Percentiles rank a stretch among this genome's conserved stretches.
Evolutionary conservation across 2,797 vertebrate species (phyloP).

Genomic region (Silurus aristotelis): DNA sequence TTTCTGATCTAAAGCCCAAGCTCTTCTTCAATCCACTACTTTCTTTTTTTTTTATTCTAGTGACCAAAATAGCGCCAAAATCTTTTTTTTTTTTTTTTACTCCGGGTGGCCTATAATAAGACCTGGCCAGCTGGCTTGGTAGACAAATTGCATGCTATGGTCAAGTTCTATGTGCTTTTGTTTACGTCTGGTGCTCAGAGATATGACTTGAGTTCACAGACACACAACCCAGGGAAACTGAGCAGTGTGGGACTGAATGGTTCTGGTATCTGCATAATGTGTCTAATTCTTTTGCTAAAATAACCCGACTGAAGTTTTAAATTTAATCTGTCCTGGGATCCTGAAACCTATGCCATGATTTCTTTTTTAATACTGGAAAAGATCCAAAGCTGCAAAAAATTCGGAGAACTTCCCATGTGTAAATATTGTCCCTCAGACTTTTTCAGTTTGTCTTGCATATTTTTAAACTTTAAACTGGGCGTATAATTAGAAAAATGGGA

Average conservation of each 20-base stretch:
- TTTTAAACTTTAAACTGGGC: neutral
- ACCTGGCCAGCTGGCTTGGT: slow-evolving; percentile 14
- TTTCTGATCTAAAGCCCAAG: too few species aligned
- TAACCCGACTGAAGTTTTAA: neutral
- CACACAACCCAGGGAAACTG: neutral
- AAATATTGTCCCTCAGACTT: neutral
- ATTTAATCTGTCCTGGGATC: neutral
- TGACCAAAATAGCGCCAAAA: neutral
- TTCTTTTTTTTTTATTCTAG: neutral
- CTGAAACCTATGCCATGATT: too few species aligned
- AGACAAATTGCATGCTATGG: slow-evolving; percentile 35
- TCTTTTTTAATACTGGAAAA: neutral
- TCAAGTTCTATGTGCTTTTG: slow-evolving; percentile 11
- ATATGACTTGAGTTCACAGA: slow-evolving; percentile 14
- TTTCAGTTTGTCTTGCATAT: neutral
- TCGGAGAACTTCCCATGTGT: neutral
- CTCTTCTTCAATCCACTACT: too few species aligned
- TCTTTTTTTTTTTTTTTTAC: neutral
- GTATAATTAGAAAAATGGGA: neutral
- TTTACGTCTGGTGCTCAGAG: slow-evolving; percentile 40
- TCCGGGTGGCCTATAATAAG: slow-evolving; percentile 21
- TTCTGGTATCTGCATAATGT: neutral
- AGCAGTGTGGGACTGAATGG: neutral
- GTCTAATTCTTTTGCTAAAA: too few species aligned
- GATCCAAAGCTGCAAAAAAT: neutral